Base-by-base conservation (phyloP, 2,113 vertebrate species). In the Periophthalmus modestus region DNA sequence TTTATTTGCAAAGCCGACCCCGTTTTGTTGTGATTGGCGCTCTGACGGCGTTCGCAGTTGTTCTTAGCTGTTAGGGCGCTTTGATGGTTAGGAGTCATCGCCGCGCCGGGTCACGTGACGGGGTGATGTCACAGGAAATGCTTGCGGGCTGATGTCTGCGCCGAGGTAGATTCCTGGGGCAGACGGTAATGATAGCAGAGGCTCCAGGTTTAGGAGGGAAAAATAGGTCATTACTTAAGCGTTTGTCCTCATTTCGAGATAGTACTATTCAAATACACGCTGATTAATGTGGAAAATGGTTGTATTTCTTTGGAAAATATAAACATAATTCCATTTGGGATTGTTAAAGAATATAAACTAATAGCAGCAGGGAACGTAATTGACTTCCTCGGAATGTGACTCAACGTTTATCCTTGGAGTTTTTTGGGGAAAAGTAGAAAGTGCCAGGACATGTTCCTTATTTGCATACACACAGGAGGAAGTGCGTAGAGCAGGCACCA, bases 61-160 rank as follows among this genome's bases (percentile, higher is more conserved):
- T 43, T 9, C 39, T 28, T 43, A 43, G 39, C 55, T 15, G 57
- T 59, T 18, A n/a, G n/a, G n/a, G 9, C 75, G n/a, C 76, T 82
- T 66, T 39, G 73, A 72, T 71, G 67, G 71, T 63, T 52, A 23
- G 13, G 15, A 18, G 48, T 18, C 16, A 28, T 46, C 21, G 57
- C 55, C 77, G 75, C 48, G 34, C 58, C 73, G 73, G 86, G 82
- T 86, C 89, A 79, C 66, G 82, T 82, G 85, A 83, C 73, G 75
- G 59, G 54, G 65, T 91, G 83, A 89, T 87, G 82, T 89, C 85
- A 88, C 77, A 90, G 89, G 91, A 93, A 92, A 93, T 92, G 79
- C 87, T 86, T 85, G 75, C 74, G 67, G 61, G 80, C 74, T 91
- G 83, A 92, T 81, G 79, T 88, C 89, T 83, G 83, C 69, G 75